Evolutionary conservation across 2,797 vertebrate genomes (phyloP), one percentile per base, ranked within the genome.

Genomic region (Sebastes miniatus): DNA sequence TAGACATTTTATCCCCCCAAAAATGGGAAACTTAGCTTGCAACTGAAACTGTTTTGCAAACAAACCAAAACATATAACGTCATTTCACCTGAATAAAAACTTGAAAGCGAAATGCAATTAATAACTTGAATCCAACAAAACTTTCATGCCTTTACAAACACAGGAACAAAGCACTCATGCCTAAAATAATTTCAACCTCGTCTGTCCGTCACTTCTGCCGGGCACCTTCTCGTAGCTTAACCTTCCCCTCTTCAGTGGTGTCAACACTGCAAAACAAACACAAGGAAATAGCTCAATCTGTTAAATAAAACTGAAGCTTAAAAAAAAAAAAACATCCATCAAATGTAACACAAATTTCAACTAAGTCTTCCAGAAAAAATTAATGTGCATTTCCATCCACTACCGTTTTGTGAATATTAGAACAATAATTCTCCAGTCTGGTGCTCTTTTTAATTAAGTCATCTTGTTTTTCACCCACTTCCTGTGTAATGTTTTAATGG

Each of bases 141-240:
- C 31, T 3, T 32, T 67, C 3, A 16, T 24, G 5, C 31, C 11
- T 76, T 69, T 31, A 39, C 12, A 16, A 73, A 66, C 7, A 24
- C 43, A 27, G 58, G 14, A 66, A 66, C 10, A 18, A 50, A 36
- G 39, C 8, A 24, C 59, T 52, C 2, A 6, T 16, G 18, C 14
- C 95, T 93, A 98, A 84, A 96, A 96, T 86, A 99, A 96, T 83
- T 88, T 96, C 3, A 99, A 97, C 73, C 96, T 95, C 2, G 98
- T 99, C 93, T 99, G 98, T 82, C 98, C 98, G 58, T 99, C 97
- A 63, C 68, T 93, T 90, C 97, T 95, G 73, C 97, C 97, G 3
- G 98, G 98, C 9, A 98, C 95, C 88, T 87, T 96, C 94, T 99
- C 97, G 68, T 95, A 98, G 13, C 91, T 93, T 50, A 99, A 65